A percentile compares a stretch with the other conserved stretches of the same genome.
Evolutionary conservation across 2,888 invertebrate species (phyloP).

Genomic region (Strigamia maritima): DNA sequence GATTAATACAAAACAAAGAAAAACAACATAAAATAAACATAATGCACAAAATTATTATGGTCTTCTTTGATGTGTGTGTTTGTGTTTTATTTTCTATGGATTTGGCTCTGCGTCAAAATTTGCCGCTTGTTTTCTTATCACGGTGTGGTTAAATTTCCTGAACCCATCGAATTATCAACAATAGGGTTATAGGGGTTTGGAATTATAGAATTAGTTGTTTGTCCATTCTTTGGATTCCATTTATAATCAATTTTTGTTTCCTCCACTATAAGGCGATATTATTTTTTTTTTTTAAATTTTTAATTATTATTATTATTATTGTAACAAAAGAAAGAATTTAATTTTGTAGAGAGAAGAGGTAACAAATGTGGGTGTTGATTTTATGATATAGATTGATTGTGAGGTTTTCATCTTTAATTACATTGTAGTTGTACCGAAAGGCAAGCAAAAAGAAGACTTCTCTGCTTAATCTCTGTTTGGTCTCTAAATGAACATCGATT

Average conservation of each 20-base stretch:
- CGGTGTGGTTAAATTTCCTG: slow-evolving; percentile 5
- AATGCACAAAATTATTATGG: no score
- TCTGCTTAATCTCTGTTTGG: slow-evolving; percentile 2
- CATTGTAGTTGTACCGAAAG: neutral
- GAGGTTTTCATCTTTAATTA: neutral
- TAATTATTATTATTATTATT: neutral
- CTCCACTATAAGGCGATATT: neutral
- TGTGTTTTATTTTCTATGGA: neutral
- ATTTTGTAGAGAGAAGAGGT: neutral
- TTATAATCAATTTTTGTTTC: neutral
- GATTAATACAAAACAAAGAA: neutral
- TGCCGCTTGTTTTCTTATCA: neutral
- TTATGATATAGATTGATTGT: neutral
- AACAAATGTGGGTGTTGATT: neutral
- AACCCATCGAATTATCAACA: slow-evolving; percentile 5
- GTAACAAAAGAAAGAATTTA: neutral
- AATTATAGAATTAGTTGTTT: neutral
- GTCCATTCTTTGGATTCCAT: neutral
- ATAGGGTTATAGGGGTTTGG: neutral
- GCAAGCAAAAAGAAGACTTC: neutral
- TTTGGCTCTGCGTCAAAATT: neutral
- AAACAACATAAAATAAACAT: no score
- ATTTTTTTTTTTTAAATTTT: neutral
- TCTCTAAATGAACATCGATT: slow-evolving; percentile 15
- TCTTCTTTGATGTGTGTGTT: neutral